Base-by-base conservation (phyloP, 2,888 invertebrate species). In the Ophioninae sp. region DNA sequence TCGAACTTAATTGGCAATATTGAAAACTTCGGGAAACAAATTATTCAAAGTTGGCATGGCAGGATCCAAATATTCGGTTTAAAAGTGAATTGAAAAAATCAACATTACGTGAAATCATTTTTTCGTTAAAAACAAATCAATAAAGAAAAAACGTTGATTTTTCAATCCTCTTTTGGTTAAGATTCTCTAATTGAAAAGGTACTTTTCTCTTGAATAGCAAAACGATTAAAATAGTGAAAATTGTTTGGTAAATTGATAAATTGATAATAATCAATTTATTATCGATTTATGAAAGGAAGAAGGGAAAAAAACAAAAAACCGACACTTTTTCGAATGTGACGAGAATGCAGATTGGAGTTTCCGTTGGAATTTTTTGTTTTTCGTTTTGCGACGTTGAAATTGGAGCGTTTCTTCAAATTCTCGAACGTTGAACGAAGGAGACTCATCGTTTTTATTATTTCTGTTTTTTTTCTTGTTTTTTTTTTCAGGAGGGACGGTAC, bases 401-500 rank as follows among this genome's bases (percentile, higher is more conserved):
- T 65, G 64, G 72, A 68, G 80, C 37, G 17, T 51, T 71, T 41
- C 17, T 51, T 13, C 9, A 51, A 8, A 72, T 61, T 64, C 10
- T 65, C 75, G 75, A 6, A 73, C 68, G 65, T 63, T 82, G 76
- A n/a, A 37, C 65, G 79, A 82, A 79, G 80, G 69, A 80, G 59
- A 58, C 59, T 76, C 7, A 10, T 76, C 23, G 56, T 51, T 69
- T 6, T 51, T 20, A 58, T 22, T 74, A 7, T 44, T 30, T 39
- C 39, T 79, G 23, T 81, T 71, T 13, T 65, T 64, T 30, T 61
- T 71, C 67, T 67, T 61, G 41, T 77, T 58, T 68, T 82, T 58
- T 73, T 64, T 59, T 20, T 79, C 73, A 84, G 73, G 74, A 77
- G 82, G 84, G 86, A 86, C 86, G 86, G 86, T 85, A 81, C 79